Evolutionary conservation across 2,797 vertebrate genomes (phyloP).

Genomic region (Thunnus albacares): DNA sequence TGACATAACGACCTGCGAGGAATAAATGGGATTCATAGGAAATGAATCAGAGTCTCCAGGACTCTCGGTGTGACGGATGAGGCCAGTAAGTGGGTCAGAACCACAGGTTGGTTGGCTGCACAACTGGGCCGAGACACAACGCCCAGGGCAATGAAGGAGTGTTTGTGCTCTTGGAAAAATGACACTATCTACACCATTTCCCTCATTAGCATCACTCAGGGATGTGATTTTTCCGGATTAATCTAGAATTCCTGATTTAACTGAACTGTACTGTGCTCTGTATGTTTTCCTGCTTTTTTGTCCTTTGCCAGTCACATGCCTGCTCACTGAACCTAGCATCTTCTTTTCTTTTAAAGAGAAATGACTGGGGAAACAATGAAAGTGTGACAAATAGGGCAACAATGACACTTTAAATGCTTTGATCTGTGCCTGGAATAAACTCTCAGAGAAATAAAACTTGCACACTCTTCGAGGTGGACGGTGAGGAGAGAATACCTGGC

Average conservation of each 20-base stretch:
- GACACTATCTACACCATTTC: not conserved
- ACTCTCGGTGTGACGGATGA: conserved; percentile 74
- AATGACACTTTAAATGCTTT: not conserved
- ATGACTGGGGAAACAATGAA: conserved; percentile 3
- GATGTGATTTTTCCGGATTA: no score
- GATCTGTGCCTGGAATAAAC: conserved; percentile 8
- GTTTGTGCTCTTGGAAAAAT: conserved; percentile 26
- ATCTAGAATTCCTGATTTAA: no score
- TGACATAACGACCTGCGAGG: conserved; percentile 77
- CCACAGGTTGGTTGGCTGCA: conserved; percentile 81
- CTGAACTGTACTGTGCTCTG: no score
- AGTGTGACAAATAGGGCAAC: conserved; percentile 1
- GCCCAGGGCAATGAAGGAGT: conserved; percentile 47
- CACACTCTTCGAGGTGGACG: not conserved
- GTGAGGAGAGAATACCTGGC: conserved; percentile 52
- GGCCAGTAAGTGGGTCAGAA: conserved; percentile 83
- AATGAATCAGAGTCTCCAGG: conserved; percentile 73
- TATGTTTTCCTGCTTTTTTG: no score
- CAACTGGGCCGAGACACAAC: conserved; percentile 69
- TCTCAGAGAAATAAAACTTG: not conserved
- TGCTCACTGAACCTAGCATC: not conserved
- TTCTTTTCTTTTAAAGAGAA: conserved; percentile 4
- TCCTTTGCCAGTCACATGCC: no score
- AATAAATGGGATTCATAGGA: conserved; percentile 78
- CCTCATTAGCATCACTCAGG: conserved; percentile 22